Evolutionary conservation across 1,140 invertebrate genomes (phyloP).

Genomic region (Procambarus clarkii): DNA sequence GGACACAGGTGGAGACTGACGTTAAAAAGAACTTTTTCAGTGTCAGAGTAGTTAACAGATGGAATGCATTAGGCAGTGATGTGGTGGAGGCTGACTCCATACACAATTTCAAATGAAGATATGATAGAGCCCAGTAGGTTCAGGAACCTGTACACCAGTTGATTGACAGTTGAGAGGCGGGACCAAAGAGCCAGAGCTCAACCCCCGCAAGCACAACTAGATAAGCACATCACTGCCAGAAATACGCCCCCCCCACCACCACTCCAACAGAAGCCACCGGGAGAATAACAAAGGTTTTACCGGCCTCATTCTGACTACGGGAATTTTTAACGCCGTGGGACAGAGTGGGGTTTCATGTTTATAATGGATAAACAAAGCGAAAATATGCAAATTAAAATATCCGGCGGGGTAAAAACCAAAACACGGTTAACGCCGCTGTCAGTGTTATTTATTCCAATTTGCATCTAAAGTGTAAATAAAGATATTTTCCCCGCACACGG

Average conservation of each 20-base stretch:
- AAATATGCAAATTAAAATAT: constrained; percentile 18
- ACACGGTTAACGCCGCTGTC: neutral
- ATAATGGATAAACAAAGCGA: constrained; percentile 3
- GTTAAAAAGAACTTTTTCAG: no score
- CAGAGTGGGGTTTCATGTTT: neutral
- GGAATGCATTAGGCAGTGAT: no score
- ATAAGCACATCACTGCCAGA: neutral
- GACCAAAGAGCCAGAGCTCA: no score
- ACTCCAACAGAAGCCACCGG: neutral
- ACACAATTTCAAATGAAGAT: no score
- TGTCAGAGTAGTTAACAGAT: no score
- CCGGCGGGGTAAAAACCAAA: neutral
- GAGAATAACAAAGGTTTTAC: constrained; percentile 11
- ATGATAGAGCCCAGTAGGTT: no score
- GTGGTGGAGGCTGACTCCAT: no score
- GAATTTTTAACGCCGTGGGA: neutral
- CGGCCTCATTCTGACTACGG: neutral
- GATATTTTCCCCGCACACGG: neutral
- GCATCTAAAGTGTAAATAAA: constrained; percentile 12
- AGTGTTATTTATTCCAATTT: constrained; percentile 5
- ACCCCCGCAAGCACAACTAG: no score
- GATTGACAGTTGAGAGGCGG: no score
- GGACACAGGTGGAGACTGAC: no score
- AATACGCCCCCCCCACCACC: neutral
- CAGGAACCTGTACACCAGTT: no score